These are phyloP conservation scores for Philaethria dido DNA, from an alignment of 2,888 invertebrate species.

Conservation along the genomic window DNA sequence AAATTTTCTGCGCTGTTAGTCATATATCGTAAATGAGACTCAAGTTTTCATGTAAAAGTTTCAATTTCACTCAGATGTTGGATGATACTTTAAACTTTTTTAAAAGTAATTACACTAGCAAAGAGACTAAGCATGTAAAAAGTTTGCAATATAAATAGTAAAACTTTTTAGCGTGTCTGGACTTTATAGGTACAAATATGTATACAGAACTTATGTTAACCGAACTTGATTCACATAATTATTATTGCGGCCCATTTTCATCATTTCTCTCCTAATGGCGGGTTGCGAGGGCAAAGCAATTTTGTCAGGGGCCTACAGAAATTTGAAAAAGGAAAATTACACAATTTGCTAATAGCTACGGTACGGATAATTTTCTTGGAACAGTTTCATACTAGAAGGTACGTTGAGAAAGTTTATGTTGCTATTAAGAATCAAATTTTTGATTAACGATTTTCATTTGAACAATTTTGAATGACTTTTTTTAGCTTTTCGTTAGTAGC, in stretches of 20 bases:
- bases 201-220: slow-evolving; percentile 29
- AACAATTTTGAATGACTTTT: neutral
- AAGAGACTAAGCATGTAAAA: slow-evolving; percentile 18
- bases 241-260: slow-evolving; percentile 62
- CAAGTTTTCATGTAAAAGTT: slow-evolving; percentile 32
- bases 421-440: neutral
- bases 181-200: slow-evolving; percentile 31
- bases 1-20: slow-evolving; percentile 31
- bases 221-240: slow-evolving; percentile 45
- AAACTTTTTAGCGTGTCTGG: slow-evolving; percentile 21
- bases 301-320: slow-evolving; percentile 71
- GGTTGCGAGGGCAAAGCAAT: slow-evolving; percentile 74
- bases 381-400: slow-evolving; percentile 55
- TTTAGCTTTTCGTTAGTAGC: no score
- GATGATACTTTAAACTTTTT: slow-evolving; percentile 18
- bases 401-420: slow-evolving; percentile 15
- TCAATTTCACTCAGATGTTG: slow-evolving; percentile 21
- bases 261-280: slow-evolving; percentile 70
- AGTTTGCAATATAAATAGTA: slow-evolving; percentile 18
- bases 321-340: slow-evolving; percentile 80
- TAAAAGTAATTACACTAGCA: slow-evolving; percentile 18
- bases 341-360: slow-evolving; percentile 78
- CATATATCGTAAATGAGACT: slow-evolving; percentile 32
- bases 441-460: neutral
- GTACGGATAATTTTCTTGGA: slow-evolving; percentile 71